Evolutionary conservation across 2,113 vertebrate genomes (phyloP).

Genomic region (Cephalopholis sonnerati): DNA sequence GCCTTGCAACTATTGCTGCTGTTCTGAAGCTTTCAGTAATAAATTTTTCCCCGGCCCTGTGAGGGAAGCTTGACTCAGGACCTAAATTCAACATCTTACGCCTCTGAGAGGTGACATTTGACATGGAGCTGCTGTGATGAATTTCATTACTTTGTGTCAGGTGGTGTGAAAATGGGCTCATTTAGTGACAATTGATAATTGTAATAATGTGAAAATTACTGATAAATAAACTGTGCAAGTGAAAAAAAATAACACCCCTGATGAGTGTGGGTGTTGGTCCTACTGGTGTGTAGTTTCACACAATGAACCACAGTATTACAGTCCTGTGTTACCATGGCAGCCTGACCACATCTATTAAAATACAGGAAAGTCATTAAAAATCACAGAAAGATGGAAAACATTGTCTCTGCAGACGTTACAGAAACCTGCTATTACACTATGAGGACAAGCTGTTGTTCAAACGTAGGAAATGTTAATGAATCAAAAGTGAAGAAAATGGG

Average conservation of each 20-base stretch:
- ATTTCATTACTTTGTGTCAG: no score
- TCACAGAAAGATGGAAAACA: neutral
- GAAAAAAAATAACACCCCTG: neutral
- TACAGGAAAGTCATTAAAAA: no score
- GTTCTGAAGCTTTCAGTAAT: no score
- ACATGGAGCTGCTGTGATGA: no score
- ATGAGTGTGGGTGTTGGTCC: neutral
- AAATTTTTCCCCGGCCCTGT: no score
- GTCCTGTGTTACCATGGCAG: neutral
- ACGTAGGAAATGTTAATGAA: neutral
- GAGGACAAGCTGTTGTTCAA: neutral
- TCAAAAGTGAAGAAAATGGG: neutral
- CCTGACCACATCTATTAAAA: neutral
- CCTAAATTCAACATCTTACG: no score
- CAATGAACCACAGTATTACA: neutral
- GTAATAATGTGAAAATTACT: neutral
- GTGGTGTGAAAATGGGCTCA: no score
- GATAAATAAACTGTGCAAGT: neutral
- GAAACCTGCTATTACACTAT: neutral
- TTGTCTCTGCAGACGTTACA: neutral
- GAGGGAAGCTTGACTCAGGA: no score
- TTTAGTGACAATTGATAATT: no score
- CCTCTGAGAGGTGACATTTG: no score
- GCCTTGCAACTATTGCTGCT: no score
- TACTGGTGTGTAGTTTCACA: neutral